Conservation (phyloP, 2,888 invertebrate species). For the Stenoptilia bipunctidactyla region DNA sequence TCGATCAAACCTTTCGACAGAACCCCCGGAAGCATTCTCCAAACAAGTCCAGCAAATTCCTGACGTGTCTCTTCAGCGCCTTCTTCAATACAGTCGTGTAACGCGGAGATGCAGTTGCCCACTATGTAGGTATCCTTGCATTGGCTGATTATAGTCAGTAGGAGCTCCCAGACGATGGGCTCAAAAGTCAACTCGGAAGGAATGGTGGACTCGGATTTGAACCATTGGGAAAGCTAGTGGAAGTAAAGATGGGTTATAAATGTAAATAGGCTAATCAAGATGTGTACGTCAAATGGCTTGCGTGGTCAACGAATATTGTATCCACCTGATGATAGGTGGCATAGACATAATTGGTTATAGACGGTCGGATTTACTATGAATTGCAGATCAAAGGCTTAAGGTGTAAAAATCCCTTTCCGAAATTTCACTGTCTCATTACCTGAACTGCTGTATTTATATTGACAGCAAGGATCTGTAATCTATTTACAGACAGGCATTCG, state of each 20-base stretch:
- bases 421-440: too few relatives aligned
- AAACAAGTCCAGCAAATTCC: conserved; percentile 34
- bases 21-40: conserved; percentile 43
- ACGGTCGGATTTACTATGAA: too few relatives aligned
- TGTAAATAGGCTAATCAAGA: too few relatives aligned
- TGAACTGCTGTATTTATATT: too few relatives aligned
- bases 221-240: conserved; percentile 49
- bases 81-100: conserved; percentile 34
- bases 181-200: conserved; percentile 40
- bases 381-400: too few relatives aligned
- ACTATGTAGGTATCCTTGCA: conserved; percentile 25
- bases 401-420: too few relatives aligned
- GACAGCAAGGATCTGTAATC: too few relatives aligned
- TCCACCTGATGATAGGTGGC: too few relatives aligned
- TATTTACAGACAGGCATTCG: too few relatives aligned
- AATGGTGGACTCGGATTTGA: conserved; percentile 40
- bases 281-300: too few relatives aligned
- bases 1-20: conserved; percentile 43
- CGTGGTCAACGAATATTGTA: too few relatives aligned
- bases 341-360: too few relatives aligned
- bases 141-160: conserved; percentile 40
- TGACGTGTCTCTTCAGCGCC: conserved; percentile 31
- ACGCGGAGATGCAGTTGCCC: conserved; percentile 36
- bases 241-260: neutral
- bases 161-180: conserved; percentile 42